Evolutionary conservation across 2,113 vertebrate species (phyloP).

Genomic region (Isichthys henryi): DNA sequence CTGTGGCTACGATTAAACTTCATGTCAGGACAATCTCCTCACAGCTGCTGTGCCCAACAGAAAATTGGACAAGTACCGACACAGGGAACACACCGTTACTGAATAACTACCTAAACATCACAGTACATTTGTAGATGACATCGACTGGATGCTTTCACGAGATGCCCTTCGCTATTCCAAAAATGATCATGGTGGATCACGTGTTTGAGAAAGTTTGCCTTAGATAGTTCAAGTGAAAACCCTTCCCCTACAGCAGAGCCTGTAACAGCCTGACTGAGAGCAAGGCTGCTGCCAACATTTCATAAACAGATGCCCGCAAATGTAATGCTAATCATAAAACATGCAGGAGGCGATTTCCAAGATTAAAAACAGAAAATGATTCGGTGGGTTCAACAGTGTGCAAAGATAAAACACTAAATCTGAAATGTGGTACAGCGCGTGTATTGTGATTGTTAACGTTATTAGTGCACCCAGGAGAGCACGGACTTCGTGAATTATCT

Average conservation of each 20-base stretch:
- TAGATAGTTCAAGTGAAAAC: neutral
- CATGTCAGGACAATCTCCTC: neutral
- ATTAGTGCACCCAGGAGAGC: neutral
- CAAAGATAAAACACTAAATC: neutral
- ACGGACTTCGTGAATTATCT: neutral
- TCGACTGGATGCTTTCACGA: neutral
- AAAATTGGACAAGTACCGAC: neutral
- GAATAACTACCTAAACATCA: neutral
- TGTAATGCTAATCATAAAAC: neutral
- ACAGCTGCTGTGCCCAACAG: neutral
- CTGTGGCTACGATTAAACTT: neutral
- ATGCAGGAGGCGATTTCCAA: neutral
- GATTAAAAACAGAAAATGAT: neutral
- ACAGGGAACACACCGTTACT: slow-evolving; percentile 21
- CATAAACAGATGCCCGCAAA: neutral
- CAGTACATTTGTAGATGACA: neutral
- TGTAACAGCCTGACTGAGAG: neutral
- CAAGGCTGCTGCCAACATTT: neutral
- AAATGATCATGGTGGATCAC: neutral
- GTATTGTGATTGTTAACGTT: neutral
- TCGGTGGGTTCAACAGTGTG: neutral
- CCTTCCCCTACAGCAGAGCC: neutral
- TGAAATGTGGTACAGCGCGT: neutral
- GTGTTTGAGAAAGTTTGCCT: neutral
- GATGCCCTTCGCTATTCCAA: neutral